A percentile compares a stretch with the other conserved stretches of the same genome.
Conservation (phyloP, 1,140 invertebrate species). For the Trachelipus rathkii region DNA sequence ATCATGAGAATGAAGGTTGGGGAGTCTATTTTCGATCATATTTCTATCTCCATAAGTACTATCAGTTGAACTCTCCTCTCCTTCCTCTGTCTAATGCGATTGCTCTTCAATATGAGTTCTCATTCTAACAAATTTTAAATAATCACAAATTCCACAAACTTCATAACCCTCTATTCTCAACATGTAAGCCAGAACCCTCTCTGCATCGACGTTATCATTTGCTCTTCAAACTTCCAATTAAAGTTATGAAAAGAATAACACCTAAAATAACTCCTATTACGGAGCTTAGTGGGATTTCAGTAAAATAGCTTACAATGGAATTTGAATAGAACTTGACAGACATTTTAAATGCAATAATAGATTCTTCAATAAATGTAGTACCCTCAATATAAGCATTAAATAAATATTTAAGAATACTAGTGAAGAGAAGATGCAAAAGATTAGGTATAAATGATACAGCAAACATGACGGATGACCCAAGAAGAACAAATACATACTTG, state of each 20-base stretch:
- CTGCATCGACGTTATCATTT: too few relatives aligned
- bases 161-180: too few relatives aligned
- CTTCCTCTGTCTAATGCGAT: too few relatives aligned
- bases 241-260: slow-evolving; percentile 24
- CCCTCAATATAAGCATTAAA: slow-evolving; percentile 27
- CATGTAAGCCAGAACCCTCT: too few relatives aligned
- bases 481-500: slow-evolving; percentile 33
- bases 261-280: slow-evolving; percentile 29
- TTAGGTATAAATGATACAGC: slow-evolving; percentile 28
- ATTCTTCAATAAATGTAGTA: slow-evolving; percentile 22
- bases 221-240: not conserved
- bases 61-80: too few relatives aligned
- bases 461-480: slow-evolving; percentile 35
- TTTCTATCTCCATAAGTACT: too few relatives aligned
- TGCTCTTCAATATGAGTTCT: too few relatives aligned
- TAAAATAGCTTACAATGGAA: slow-evolving; percentile 22
- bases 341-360: slow-evolving; percentile 2
- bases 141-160: too few relatives aligned
- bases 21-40: too few relatives aligned
- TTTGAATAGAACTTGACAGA: not conserved
- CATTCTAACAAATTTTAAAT: too few relatives aligned
- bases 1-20: too few relatives aligned
- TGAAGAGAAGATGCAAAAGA: slow-evolving; percentile 29
- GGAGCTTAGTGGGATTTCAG: slow-evolving; percentile 32
- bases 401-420: slow-evolving; percentile 20